Percentiles rank a stretch among this genome's conserved stretches.
These are phyloP conservation scores for Oryzias curvinotus DNA, from an alignment of 2,113 vertebrate genomes.

Conservation along the genomic window DNA sequence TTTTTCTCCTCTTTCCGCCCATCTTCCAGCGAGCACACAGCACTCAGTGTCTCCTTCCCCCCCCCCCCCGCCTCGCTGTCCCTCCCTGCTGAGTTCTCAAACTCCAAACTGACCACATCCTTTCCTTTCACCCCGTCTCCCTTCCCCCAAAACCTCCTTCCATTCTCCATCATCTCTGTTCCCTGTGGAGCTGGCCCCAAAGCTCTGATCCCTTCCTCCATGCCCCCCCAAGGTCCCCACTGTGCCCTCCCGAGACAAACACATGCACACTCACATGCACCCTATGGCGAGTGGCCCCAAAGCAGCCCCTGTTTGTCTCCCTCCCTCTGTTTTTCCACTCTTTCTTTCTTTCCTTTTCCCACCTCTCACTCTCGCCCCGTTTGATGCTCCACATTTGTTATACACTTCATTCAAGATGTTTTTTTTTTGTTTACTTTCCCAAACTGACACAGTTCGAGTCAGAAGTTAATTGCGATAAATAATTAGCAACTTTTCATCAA, in stretches of 20 bases:
- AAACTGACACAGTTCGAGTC: conserved; percentile 12
- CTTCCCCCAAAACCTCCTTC: conserved; percentile 51
- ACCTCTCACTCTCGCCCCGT: conserved; percentile 50
- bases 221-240: conserved; percentile 62
- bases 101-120: conserved; percentile 71
- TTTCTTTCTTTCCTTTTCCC: conserved; percentile 34
- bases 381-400: conserved; percentile 47
- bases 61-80: conserved; percentile 31
- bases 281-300: conserved; percentile 65
- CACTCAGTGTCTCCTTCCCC: conserved; percentile 36
- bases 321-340: conserved; percentile 61
- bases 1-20: conserved; percentile 10
- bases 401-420: conserved; percentile 32
- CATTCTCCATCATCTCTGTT: conserved; percentile 64
- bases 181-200: conserved; percentile 72
- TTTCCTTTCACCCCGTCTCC: conserved; percentile 60
- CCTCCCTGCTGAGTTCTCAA: conserved; percentile 63
- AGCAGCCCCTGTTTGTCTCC: conserved; percentile 62
- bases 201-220: conserved; percentile 71
- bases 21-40: conserved; percentile 28
- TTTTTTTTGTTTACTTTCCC: neutral
- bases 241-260: conserved; percentile 65
- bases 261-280: conserved; percentile 43
- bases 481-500: neutral
- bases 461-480: conserved; percentile 7